These are phyloP conservation scores for Pseudolaguvia tuberculata DNA, from an alignment of 2,113 vertebrate genomes.

Conservation along the genomic window DNA sequence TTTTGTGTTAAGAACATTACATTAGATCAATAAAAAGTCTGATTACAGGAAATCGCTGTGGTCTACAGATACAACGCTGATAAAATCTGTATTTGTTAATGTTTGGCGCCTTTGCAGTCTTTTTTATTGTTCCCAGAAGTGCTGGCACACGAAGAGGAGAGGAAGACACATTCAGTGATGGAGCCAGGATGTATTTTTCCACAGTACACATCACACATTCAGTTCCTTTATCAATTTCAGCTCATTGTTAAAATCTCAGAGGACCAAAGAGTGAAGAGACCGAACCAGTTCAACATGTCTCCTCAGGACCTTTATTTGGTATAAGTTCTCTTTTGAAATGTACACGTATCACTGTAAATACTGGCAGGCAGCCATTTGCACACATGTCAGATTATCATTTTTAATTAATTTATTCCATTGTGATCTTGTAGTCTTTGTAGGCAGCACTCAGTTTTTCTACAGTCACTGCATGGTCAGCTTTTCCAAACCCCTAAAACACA, in stretches of 20 bases:
- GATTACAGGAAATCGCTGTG: conserved; percentile 9
- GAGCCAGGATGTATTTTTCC: conserved; percentile 54
- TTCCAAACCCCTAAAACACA: conserved; percentile 77
- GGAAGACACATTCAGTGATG: conserved; percentile 42
- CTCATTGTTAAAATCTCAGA: background rate
- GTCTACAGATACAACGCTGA: background rate
- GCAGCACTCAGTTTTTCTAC: conserved; percentile 75
- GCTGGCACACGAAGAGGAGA: background rate
- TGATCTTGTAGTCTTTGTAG: conserved; percentile 78
- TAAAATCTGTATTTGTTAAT: conserved; percentile 16
- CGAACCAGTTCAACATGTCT: background rate
- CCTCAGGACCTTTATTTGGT: background rate
- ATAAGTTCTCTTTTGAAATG: background rate
- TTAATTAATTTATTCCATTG: conserved; percentile 70
- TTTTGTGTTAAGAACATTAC: no score
- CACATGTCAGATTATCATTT: conserved; percentile 51
- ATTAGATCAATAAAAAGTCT: background rate
- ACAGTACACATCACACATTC: conserved; percentile 26
- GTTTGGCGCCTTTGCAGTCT: conserved; percentile 16
- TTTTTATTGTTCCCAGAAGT: conserved; percentile 29
- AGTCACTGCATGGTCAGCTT: conserved; percentile 82
- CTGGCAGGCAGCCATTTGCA: background rate
- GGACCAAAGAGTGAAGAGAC: background rate
- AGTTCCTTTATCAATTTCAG: conserved; percentile 57
- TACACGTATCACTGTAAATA: background rate